Evolutionary conservation across 2,797 vertebrate species (phyloP).

Genomic region (Pseudomugil tenellus): DNA sequence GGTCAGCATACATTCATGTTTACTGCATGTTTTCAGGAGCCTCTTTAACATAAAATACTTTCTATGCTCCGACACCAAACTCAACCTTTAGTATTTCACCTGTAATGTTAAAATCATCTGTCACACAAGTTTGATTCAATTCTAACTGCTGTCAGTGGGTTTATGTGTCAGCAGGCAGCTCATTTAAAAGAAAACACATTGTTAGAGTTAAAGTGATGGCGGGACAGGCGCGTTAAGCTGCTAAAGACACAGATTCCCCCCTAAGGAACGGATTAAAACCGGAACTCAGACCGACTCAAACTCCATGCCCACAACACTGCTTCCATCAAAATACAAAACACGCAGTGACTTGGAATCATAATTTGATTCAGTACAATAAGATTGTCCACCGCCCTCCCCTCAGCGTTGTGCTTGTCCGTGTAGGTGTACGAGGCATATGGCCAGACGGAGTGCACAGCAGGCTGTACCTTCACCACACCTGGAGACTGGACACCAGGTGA

Average conservation of each 20-base stretch:
- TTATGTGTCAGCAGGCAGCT: neutral
- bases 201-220: neutral
- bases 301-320: neutral
- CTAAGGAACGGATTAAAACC: neutral
- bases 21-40: neutral
- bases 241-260: neutral
- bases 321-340: neutral
- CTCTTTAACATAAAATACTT: neutral
- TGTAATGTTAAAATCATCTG: neutral
- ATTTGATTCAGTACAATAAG: no score
- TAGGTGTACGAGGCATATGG: constrained; percentile 97
- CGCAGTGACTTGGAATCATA: neutral
- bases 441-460: constrained; percentile 98
- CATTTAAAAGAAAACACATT: neutral
- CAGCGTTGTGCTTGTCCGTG: constrained; percentile 12
- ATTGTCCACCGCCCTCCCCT: neutral
- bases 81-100: neutral
- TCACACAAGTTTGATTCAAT: neutral
- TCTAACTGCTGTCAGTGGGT: neutral
- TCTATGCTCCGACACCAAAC: neutral
- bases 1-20: constrained; percentile 73
- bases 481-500: constrained; percentile 98
- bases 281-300: no score
- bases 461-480: constrained; percentile 96
- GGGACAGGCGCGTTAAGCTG: neutral